These are phyloP conservation scores for Rhyacichthys aspro DNA, from an alignment of 2,797 vertebrate genomes.

Conservation along the genomic window DNA sequence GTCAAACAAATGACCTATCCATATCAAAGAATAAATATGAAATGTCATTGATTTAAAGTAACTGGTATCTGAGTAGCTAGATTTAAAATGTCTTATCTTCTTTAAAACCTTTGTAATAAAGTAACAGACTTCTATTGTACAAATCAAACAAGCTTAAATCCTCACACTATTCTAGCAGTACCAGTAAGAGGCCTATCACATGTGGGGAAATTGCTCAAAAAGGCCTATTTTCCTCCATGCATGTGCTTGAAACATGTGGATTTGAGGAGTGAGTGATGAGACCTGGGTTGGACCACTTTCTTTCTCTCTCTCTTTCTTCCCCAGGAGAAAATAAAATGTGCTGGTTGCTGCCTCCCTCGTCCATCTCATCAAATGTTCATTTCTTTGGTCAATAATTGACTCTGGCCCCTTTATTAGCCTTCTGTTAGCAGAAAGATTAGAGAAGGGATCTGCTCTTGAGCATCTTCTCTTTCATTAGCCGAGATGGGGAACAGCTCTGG, in stretches of 20 bases:
- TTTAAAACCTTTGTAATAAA: no score
- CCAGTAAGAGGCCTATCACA: no score
- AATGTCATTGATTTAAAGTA: no score
- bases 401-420: slow-evolving; percentile 43
- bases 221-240: no score
- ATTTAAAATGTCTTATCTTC: no score
- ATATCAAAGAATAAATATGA: no score
- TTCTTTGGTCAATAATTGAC: slow-evolving; percentile 51
- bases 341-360: slow-evolving; percentile 1
- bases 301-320: background rate
- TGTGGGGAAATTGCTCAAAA: no score
- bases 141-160: no score
- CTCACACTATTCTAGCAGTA: no score
- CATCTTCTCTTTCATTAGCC: slow-evolving; percentile 49
- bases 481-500: slow-evolving; percentile 18
- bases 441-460: slow-evolving; percentile 30
- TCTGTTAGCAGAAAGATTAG: slow-evolving; percentile 46
- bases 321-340: slow-evolving; percentile 15
- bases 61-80: no score
- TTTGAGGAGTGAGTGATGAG: background rate
- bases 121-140: no score
- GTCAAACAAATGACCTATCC: no score
- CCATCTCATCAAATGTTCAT: slow-evolving; percentile 49
- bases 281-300: background rate
- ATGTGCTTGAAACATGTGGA: slow-evolving; percentile 1